phyloP scores from a whole-genome alignment of 2,888 invertebrate species.

The Chaitophorus viminalis region DNA sequence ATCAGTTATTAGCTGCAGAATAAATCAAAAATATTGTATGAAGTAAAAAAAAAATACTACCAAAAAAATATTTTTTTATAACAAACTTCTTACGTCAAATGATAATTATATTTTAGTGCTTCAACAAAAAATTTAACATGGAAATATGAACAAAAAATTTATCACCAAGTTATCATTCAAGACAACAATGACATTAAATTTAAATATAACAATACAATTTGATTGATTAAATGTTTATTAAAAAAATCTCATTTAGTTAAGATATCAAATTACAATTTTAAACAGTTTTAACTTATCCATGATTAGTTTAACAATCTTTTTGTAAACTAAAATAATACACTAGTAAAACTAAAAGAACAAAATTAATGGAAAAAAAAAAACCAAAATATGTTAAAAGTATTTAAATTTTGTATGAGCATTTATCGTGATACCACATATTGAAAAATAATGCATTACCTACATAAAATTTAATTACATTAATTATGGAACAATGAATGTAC shows the following conservation, averaged over 20 bases:
- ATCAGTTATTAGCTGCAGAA: too few species aligned
- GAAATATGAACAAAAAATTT: neutral
- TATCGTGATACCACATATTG: neutral
- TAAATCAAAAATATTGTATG: too few species aligned
- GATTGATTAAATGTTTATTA: neutral
- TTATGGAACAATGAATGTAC: neutral
- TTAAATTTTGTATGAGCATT: constrained; percentile 24
- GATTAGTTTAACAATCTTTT: neutral
- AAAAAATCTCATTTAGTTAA: constrained; percentile 1
- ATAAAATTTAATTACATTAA: constrained; percentile 8
- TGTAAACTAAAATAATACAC: constrained; percentile 12
- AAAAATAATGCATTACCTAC: constrained; percentile 24
- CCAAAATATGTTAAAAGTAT: neutral
- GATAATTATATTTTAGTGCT: neutral
- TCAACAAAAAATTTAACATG: neutral
- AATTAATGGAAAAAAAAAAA: neutral
- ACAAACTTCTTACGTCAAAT: neutral
- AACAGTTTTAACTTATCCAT: neutral
- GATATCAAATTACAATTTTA: constrained; percentile 27
- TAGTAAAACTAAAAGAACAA: neutral
- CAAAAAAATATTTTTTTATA: too few species aligned
- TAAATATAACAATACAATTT: constrained; percentile 3
- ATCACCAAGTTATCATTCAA: neutral
- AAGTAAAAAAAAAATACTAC: too few species aligned
- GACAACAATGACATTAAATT: neutral